Base-by-base conservation (phyloP, 2,113 vertebrate genomes). In the Ariopsis seemanni region DNA sequence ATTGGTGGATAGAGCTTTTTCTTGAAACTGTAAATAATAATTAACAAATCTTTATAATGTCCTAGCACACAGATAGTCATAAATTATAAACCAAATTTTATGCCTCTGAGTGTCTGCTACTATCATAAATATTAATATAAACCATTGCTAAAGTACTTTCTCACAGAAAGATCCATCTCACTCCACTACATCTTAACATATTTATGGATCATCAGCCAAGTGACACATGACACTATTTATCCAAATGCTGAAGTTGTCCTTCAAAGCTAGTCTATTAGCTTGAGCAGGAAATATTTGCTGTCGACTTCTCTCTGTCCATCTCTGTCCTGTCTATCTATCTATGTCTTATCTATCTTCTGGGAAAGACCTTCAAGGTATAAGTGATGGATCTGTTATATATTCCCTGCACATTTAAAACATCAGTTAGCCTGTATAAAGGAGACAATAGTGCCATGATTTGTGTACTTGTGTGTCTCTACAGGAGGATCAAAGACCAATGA, bases 341-440 rank as follows among this genome's bases (percentile, higher is more conserved):
- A 22, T 14, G 52, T 50, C 83, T 71, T 69, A 75, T 86, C 65
- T 84, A n/a, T 11, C 52, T 69, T 27, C 69, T 25, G 81, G 57
- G 72, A 87, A 74, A 84, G 72, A 88, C 82, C 42, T 75, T 62
- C 72, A 55, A 11, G 72, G 80, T 80, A 72, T 69, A 48, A 18
- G 79, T 74, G 34, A 90, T 85, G 62, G 80, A 80, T 55, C 62
- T 58, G 27, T 18, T 52, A 27, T 65, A 6, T 75, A 72, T 60
- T 83, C 27, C 25, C 79, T 27, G 30, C 48, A 58, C 75, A 22
- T 69, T 86, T 85, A 60, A 86, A 80, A 82, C 79, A 88, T 86
- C 63, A 30, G 25, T 50, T 74, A 25, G 20, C 2, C 84, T 14
- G 65, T 65, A 53, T 90, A 85, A 60, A 80, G n/a, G n/a, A 65